Conservation (phyloP, 2,888 invertebrate genomes). For the Pharmacophagus antenor region DNA sequence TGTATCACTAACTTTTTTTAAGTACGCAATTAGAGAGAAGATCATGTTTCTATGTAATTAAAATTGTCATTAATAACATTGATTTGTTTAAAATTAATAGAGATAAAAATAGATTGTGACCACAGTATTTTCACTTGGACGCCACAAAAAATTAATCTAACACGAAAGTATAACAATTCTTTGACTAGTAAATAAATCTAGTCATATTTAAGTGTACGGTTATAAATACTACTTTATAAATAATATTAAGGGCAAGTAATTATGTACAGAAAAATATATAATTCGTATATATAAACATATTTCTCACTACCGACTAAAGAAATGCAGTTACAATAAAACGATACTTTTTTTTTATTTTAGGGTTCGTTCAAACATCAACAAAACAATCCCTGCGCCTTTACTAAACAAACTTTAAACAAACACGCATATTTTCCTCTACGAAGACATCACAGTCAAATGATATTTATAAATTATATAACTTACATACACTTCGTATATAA, state of each 20-base stretch:
- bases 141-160: constrained; percentile 5
- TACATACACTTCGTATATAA: constrained; percentile 32
- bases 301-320: constrained; percentile 55
- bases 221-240: constrained; percentile 62
- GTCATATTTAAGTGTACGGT: constrained; percentile 62
- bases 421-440: constrained; percentile 70
- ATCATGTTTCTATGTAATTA: constrained; percentile 17
- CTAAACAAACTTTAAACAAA: constrained; percentile 54
- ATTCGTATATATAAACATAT: constrained; percentile 60
- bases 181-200: constrained; percentile 76
- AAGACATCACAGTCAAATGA: constrained; percentile 79
- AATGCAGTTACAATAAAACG: constrained; percentile 58
- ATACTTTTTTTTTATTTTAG: constrained; percentile 35
- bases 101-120: constrained; percentile 38
- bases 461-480: constrained; percentile 47
- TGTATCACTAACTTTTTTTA: constrained; percentile 10
- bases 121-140: constrained; percentile 20
- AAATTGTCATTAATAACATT: constrained; percentile 6
- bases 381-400: constrained; percentile 55
- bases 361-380: constrained; percentile 65
- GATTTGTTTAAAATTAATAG: constrained; percentile 7
- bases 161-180: constrained; percentile 39
- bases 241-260: constrained; percentile 61
- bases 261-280: constrained; percentile 70
- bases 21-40: constrained; percentile 22